Base-by-base conservation (phyloP, 1,140 invertebrate genomes). In the Bilobella aurantiaca region DNA sequence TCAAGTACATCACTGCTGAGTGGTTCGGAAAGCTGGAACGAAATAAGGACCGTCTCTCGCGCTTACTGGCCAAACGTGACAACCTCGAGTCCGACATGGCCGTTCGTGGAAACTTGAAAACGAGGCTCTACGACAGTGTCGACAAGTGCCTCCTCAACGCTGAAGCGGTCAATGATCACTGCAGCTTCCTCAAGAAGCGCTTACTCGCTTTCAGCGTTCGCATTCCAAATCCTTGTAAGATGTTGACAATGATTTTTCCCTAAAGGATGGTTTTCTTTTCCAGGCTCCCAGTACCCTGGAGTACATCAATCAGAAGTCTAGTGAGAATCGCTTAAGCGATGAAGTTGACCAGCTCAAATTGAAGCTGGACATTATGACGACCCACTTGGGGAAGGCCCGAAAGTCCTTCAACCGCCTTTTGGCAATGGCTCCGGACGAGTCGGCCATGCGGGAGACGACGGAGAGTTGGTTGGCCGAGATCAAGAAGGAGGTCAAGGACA, bases 301-400 rank as follows among this genome's bases (percentile, higher is more conserved):
- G 49, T 53, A 53, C 49, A 53, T 53, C 49, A 53, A 53, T 23
- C 49, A 18, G 14, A 53, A 53, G 21, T 53, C 49, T 18, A 53
- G 5, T 53, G 49, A 53, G 49, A 5, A 53, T 3, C 12, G 23
- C 12, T 18, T 5, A 8, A 23, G 25, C 5, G 49, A 16, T 5
- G 49, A 53, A 23, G 25, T 23, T 8, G 8, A 23, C 5, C 5
- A 12, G 14, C 23, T 53, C 3, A 8, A 23, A 23, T 5, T 18
- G 12, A 53, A 53, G 25, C 14, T 53, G 12, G 23, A 23, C 12
- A 53, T 16, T 23, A 23, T 53, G 8, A 23, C 12, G 3, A 23
- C 14, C 5, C 14, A 53, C 23, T 53, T 53, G 25, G 49, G 14
- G 3, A 53, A 53, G 23, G 49, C 49, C 21, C 49, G 49, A 5